Evolutionary conservation across 2,113 vertebrate genomes (phyloP), one percentile per base, ranked within the genome.

Genomic region (Quiscalus mexicanus): DNA sequence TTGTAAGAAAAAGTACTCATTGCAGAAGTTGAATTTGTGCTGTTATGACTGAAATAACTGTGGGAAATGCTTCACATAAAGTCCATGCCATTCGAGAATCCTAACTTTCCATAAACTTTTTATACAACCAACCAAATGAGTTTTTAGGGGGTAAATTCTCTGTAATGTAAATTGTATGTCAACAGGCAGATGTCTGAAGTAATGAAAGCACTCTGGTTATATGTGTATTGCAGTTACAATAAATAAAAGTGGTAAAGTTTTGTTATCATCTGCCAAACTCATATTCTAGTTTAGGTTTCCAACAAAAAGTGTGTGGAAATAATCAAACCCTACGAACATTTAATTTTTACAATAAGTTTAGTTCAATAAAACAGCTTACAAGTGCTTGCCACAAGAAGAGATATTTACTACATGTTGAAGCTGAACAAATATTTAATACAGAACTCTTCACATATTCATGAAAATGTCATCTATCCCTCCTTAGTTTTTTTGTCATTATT

Each of bases 191-290:
- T 86, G 64, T 81, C 63, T 84, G 53, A 88, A 84, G 39, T 90
- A 94, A 90, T 93, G 71, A 94, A 95, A 97, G 75, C 17, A 67
- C 39, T 83, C 33, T 90, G 82, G 60, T 58, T 88, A 73, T 44
- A 39, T 28, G 8, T 64, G 50, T 68, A 52, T 60, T 90, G 47
- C 33, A 86, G 63, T 74, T 78, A 63, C 12, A 92, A 86, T 49
- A 93, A 93, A 67, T 80, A 89, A 42, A 22, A 80, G 18, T 25
- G 53, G 69, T 80, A 82, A 94, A 96, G 12, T 80, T 93, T 83
- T 70, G 47, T 67, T 88, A 80, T 78, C 82, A 31, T 1, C 5
- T 64, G 59, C 71, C 92, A 95, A 81, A 56, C 4, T 35, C 10
- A 21, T 60, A 56, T 80, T 91, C 27, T 70, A 76, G 19, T 39